These are phyloP conservation scores for Drosophila monieri DNA, from an alignment of 2,888 invertebrate genomes.

Conservation along the genomic window DNA sequence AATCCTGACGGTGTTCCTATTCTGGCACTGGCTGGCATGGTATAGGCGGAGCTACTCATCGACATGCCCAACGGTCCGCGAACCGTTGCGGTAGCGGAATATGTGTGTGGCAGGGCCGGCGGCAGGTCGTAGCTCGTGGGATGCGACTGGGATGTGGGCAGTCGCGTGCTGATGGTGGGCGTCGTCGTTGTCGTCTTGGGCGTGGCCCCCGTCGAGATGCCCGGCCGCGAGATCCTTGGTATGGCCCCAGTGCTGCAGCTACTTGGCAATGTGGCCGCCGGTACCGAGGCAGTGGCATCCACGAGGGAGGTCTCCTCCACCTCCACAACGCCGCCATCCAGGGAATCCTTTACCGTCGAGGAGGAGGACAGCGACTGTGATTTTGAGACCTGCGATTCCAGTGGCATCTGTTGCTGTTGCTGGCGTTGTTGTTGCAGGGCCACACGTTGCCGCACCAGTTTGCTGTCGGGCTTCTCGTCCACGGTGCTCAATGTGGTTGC, in stretches of 20 bases:
- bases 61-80: slow-evolving; percentile 80
- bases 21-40: slow-evolving; percentile 50
- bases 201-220: slow-evolving; percentile 66
- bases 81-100: slow-evolving; percentile 70
- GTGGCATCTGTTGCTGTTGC: slow-evolving; percentile 57
- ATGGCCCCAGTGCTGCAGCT: slow-evolving; percentile 46
- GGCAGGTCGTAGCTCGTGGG: slow-evolving; percentile 76
- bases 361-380: slow-evolving; percentile 72
- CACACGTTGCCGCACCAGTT: slow-evolving; percentile 81
- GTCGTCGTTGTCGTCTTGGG: slow-evolving; percentile 60
- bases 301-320: slow-evolving; percentile 83
- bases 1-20: not conserved
- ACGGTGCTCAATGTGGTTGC: slow-evolving; percentile 59
- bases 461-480: slow-evolving; percentile 73
- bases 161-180: slow-evolving; percentile 50
- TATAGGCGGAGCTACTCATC: slow-evolving; percentile 61
- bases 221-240: slow-evolving; percentile 51
- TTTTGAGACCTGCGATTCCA: slow-evolving; percentile 42
- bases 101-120: slow-evolving; percentile 79
- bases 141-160: slow-evolving; percentile 66
- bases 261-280: slow-evolving; percentile 32
- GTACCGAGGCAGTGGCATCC: slow-evolving; percentile 51
- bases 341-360: slow-evolving; percentile 70
- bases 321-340: slow-evolving; percentile 65
- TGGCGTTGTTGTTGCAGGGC: slow-evolving; percentile 80